Conservation (phyloP, 2,113 vertebrate genomes). For the Hyperoodon ampullatus region DNA sequence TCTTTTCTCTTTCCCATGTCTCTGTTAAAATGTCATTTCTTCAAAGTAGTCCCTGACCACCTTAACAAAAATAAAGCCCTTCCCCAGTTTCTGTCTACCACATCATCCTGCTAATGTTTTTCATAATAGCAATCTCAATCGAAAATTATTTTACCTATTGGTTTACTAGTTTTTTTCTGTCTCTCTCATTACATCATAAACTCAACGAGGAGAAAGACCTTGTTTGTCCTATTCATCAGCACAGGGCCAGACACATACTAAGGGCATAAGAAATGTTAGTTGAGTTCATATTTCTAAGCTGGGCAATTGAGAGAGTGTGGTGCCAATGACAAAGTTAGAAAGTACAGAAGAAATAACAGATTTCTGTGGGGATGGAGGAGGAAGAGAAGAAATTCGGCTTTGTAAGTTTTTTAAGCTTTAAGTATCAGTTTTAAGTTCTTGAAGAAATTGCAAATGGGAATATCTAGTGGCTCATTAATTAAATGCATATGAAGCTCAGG, state of each 20-base stretch:
- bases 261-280: not conserved
- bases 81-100: not conserved
- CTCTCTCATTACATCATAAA: not conserved
- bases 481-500: not conserved
- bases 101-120: not conserved
- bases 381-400: not conserved
- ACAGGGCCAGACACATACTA: not conserved
- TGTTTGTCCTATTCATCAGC: not conserved
- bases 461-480: not conserved
- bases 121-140: not conserved
- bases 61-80: not conserved
- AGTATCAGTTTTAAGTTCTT: not conserved
- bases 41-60: not conserved
- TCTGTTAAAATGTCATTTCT: constrained; percentile 38
- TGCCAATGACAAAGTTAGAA: not conserved
- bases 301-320: not conserved
- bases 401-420: not conserved
- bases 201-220: not conserved
- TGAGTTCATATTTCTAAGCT: not conserved
- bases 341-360: not conserved
- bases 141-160: not conserved
- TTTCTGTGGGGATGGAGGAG: not conserved
- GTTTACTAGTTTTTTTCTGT: not conserved
- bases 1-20: not conserved
- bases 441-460: not conserved